These are phyloP conservation scores for Chymomyza amoena DNA, from an alignment of 2,888 invertebrate genomes.

Conservation along the genomic window DNA sequence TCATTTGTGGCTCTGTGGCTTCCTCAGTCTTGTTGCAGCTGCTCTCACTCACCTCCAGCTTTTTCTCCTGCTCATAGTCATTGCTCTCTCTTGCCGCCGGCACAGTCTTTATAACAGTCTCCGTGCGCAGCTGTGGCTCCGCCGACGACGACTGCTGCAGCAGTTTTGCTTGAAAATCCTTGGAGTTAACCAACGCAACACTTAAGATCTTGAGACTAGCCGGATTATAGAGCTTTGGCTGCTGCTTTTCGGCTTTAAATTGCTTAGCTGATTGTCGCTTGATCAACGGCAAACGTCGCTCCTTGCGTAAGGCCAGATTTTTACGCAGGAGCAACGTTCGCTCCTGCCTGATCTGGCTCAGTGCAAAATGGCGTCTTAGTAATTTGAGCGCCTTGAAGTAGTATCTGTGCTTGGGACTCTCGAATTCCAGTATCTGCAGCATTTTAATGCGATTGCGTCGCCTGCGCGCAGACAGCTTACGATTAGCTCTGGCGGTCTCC, in stretches of 20 bases:
- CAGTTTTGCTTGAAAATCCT: constrained; percentile 52
- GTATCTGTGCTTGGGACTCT: constrained; percentile 59
- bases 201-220: constrained; percentile 61
- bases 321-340: constrained; percentile 39
- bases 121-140: constrained; percentile 18
- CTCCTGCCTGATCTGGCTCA: constrained; percentile 17
- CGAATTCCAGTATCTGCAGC: constrained; percentile 56
- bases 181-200: constrained; percentile 56
- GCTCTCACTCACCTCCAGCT: not conserved
- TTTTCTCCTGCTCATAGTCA: constrained; percentile 28
- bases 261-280: constrained; percentile 61
- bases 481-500: constrained; percentile 25
- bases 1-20: not conserved
- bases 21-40: not conserved
- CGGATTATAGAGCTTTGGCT: constrained; percentile 37
- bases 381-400: constrained; percentile 60
- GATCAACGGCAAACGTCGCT: constrained; percentile 63
- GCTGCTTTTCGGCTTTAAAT: constrained; percentile 15
- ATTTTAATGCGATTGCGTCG: constrained; percentile 56
- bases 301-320: constrained; percentile 45
- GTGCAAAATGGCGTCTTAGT: constrained; percentile 32
- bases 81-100: constrained; percentile 8
- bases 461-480: constrained; percentile 44
- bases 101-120: constrained; percentile 60
- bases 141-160: constrained; percentile 11